phyloP scores from a whole-genome alignment of 2,797 vertebrate species.

The Ambastaia sidthimunki region DNA sequence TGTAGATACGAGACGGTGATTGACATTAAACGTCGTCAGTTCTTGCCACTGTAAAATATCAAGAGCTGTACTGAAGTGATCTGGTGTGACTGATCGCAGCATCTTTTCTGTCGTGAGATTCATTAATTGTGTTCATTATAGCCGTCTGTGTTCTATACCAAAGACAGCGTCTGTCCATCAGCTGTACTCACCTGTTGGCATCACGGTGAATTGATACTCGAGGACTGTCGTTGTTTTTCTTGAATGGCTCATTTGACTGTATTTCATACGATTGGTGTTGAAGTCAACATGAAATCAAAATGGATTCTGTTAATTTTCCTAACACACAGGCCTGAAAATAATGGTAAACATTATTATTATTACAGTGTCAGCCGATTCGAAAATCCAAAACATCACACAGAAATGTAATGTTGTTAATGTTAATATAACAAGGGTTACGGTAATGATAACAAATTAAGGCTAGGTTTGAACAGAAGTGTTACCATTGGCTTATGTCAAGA shows the following conservation, averaged over 20 bases:
- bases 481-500: neutral
- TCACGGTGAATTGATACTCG: conserved; percentile 60
- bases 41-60: conserved; percentile 75
- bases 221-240: conserved; percentile 36
- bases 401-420: neutral
- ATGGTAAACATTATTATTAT: too few species aligned
- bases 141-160: conserved; percentile 84
- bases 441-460: neutral
- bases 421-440: neutral
- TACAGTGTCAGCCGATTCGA: neutral
- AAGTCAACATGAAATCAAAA: conserved; percentile 35
- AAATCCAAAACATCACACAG: neutral
- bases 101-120: conserved; percentile 73
- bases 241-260: conserved; percentile 42
- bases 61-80: conserved; percentile 80
- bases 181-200: conserved; percentile 65
- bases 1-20: conserved; percentile 63
- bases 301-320: neutral
- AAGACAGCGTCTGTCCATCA: conserved; percentile 79
- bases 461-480: neutral
- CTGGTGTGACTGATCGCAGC: conserved; percentile 77
- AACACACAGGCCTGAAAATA: neutral
- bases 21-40: conserved; percentile 80
- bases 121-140: conserved; percentile 69
- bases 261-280: neutral